Base-by-base conservation (phyloP, 1,140 invertebrate species). In the Samia ricini region DNA sequence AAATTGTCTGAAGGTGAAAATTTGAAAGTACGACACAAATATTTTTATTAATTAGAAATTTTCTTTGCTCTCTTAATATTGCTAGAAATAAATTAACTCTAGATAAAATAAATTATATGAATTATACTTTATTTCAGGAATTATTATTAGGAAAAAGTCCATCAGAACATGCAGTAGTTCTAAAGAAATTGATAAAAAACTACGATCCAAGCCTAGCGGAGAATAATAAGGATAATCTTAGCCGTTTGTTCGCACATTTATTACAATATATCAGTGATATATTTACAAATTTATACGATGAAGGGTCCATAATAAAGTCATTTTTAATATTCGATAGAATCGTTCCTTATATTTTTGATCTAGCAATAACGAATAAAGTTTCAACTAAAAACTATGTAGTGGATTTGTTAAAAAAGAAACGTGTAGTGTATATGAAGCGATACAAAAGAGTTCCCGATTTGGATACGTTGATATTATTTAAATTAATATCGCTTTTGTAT, bases 181-280 rank as follows among this genome's bases (percentile, higher is more conserved):
- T 98, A 56, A 94, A 97, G 69, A 93, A 96, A 73, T 94, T 98
- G 69, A 95, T 98, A 50, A 97, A 97, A 90, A 96, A 94, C 70
- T 96, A 97, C 89, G 95, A 98, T 84, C 95, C 94, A 33, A 95
- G 95, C 77, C 82, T 97, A 51, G 92, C 92, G 19, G 93, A 93
- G 67, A 93, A 92, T 12, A 97, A 98, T 76, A 96, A 95, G 81
- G 93, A 94, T 52, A 94, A 95, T 78, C 90, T 98, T 23, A 93
- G 93, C 26, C 91, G 92, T 70, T 81, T 97, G 8, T 97, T 95
- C 82, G 92, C 92, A 0, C 94, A 95, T 75, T 74, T 97, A 56
- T 77, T 98, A 29, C 95, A 97, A 79, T 94, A 95, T 78, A 76
- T 96, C 18, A 93, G 96, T 77, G 94, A 96, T 71, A 76, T 93